phyloP scores from a whole-genome alignment of 2,113 vertebrate species.

The Malurus melanocephalus region DNA sequence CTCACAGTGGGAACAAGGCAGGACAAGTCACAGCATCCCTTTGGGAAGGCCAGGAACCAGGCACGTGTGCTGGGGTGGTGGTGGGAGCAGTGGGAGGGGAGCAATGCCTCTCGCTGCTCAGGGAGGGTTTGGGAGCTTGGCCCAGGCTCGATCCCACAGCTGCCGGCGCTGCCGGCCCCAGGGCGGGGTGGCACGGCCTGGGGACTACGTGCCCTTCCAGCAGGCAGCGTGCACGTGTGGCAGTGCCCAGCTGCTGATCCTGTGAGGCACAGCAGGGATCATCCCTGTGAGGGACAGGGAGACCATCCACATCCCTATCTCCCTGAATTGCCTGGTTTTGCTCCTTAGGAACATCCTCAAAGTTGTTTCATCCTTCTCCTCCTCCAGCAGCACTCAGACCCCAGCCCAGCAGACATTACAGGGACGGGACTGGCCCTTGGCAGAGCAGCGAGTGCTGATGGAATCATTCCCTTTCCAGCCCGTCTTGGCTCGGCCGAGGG shows the following conservation, averaged over 20 bases:
- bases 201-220: not conserved
- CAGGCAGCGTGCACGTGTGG: not conserved
- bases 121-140: not conserved
- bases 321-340: not conserved
- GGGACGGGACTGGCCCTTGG: not conserved
- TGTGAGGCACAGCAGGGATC: too few relatives aligned
- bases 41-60: not conserved
- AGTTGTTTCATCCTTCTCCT: not conserved
- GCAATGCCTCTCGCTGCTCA: not conserved
- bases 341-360: not conserved
- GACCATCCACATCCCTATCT: not conserved
- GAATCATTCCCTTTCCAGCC: not conserved
- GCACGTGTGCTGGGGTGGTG: not conserved
- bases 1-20: not conserved
- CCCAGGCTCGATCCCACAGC: accelerated
- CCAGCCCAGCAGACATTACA: not conserved
- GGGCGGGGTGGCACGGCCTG: not conserved
- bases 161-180: not conserved
- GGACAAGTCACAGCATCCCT: not conserved
- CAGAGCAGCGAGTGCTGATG: not conserved
- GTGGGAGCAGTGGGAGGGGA: not conserved
- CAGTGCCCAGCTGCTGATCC: not conserved
- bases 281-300: not conserved
- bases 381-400: not conserved
- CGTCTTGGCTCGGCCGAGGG: not conserved